Percentiles rank a stretch among this genome's conserved stretches.
phyloP scores from a whole-genome alignment of 2,797 vertebrate genomes.

The Vespertilio murinus region DNA sequence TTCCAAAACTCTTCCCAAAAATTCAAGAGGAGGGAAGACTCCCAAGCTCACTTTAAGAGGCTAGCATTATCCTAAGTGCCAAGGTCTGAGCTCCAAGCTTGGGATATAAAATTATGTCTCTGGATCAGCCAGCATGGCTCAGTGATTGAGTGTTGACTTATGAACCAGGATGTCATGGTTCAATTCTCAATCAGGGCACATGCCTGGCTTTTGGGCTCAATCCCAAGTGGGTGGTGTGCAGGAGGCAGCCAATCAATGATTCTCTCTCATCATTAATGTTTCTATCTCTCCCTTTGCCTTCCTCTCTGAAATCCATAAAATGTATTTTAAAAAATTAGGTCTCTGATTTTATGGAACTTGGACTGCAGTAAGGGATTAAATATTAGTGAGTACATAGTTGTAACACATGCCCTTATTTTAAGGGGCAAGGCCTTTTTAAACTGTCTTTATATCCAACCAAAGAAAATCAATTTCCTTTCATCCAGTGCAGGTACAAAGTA shows the following conservation, averaged over 20 bases:
- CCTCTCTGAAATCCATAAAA: too few relatives aligned
- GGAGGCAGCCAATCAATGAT: too few relatives aligned
- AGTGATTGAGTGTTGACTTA: too few relatives aligned
- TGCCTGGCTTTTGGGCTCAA: too few relatives aligned
- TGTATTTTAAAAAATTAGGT: not conserved
- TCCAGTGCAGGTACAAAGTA: not conserved
- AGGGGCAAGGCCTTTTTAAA: not conserved
- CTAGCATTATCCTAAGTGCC: not conserved
- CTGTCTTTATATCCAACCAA: fast-evolving
- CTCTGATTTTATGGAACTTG: not conserved
- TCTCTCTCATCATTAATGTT: too few relatives aligned
- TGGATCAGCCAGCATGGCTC: too few relatives aligned
- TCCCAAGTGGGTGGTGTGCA: too few relatives aligned
- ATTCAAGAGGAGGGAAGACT: not conserved
- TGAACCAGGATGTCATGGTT: too few relatives aligned
- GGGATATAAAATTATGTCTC: not conserved
- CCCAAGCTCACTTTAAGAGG: not conserved
- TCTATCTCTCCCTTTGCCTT: too few relatives aligned
- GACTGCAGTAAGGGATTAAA: not conserved
- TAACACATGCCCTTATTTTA: not conserved
- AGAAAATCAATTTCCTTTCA: conserved; percentile 50
- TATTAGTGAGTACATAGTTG: not conserved
- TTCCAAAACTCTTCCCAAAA: not conserved
- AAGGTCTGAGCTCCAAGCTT: not conserved
- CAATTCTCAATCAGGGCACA: too few relatives aligned